Conservation (phyloP, 2,113 vertebrate species). For the Crotalus horridus region DNA sequence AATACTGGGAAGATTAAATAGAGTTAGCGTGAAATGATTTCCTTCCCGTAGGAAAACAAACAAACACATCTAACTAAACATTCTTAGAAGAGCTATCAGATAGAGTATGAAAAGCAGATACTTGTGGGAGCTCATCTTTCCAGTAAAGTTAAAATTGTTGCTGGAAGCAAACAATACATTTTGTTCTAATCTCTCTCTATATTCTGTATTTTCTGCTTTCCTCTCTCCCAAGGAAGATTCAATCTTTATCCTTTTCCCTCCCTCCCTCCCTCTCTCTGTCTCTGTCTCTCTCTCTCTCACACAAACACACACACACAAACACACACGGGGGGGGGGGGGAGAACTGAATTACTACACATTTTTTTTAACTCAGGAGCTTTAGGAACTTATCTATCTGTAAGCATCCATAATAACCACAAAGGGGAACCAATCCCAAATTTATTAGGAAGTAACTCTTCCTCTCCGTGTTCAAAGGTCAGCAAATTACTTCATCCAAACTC, state of each 20-base stretch:
- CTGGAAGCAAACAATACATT: background rate
- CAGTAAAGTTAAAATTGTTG: background rate
- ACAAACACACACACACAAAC: too few relatives aligned
- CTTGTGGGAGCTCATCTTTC: conserved; percentile 1
- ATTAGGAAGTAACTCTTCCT: background rate
- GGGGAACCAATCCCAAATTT: background rate
- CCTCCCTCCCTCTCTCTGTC: too few relatives aligned
- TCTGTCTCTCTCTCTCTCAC: too few relatives aligned
- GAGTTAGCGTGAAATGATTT: conserved; percentile 16
- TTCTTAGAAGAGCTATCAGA: background rate
- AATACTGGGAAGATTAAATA: background rate
- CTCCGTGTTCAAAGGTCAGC: background rate
- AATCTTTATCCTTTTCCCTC: background rate
- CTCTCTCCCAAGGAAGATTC: background rate
- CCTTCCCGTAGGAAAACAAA: background rate
- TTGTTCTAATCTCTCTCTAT: background rate
- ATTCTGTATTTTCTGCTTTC: background rate
- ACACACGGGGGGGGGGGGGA: too few relatives aligned
- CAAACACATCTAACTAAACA: conserved; percentile 8
- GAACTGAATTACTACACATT: background rate
- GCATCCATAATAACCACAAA: background rate
- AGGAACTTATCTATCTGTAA: background rate
- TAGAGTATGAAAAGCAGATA: background rate
- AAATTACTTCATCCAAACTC: background rate
- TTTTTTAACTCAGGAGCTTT: background rate